A percentile compares a stretch with the other conserved stretches of the same genome.
phyloP scores from a whole-genome alignment of 2,113 vertebrate species.

The Channa argus region DNA sequence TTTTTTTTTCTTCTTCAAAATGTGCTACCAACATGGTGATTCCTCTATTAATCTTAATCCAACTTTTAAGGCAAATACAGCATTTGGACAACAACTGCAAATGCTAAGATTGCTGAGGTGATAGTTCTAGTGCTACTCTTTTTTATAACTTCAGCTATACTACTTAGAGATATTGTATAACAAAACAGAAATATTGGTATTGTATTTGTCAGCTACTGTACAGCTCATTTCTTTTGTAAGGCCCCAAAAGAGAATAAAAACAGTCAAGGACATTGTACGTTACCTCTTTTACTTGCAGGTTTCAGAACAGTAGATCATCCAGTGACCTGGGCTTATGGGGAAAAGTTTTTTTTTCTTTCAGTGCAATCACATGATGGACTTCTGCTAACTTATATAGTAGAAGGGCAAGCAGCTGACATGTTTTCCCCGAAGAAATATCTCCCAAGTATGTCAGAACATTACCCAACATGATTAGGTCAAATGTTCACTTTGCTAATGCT shows the following conservation, averaged over 20 bases:
- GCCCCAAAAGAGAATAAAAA: neutral
- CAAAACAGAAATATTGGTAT: too few relatives aligned
- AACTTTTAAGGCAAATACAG: slow-evolving; percentile 24
- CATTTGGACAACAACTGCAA: slow-evolving; percentile 9
- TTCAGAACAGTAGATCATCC: neutral
- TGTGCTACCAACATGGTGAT: neutral
- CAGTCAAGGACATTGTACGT: neutral
- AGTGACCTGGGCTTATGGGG: slow-evolving; percentile 12
- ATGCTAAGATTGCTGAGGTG: slow-evolving; percentile 20
- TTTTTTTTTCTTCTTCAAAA: slow-evolving; percentile 18
- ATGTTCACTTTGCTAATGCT: neutral
- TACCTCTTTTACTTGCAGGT: neutral
- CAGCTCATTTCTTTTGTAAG: too few relatives aligned
- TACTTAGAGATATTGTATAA: too few relatives aligned
- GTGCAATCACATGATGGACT: slow-evolving; percentile 45
- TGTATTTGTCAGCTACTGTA: too few relatives aligned
- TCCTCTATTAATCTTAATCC: slow-evolving; percentile 37
- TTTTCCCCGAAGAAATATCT: slow-evolving; percentile 46
- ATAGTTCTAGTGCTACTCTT: neutral
- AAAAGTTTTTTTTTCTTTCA: slow-evolving; percentile 30
- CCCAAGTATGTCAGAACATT: slow-evolving; percentile 30
- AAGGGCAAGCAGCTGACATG: slow-evolving; percentile 39
- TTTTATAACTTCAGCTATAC: neutral
- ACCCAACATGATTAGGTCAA: slow-evolving; percentile 32
- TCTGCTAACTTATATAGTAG: slow-evolving; percentile 34